phyloP scores from a whole-genome alignment of 92 coral and sea anemone species.

The Epizoanthus scotinus region DNA sequence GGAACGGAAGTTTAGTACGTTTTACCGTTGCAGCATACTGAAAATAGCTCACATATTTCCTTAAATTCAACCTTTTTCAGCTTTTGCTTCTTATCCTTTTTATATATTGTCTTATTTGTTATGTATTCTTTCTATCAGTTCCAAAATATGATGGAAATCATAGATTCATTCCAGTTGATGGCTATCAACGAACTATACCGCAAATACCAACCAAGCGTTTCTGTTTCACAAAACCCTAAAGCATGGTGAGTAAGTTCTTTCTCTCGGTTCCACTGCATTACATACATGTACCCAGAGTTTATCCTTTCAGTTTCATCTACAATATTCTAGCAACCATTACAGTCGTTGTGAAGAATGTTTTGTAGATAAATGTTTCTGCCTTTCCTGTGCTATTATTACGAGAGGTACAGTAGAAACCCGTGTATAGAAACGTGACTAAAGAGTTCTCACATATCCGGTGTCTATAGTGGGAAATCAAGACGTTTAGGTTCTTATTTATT shows the following conservation, averaged over 20 bases:
- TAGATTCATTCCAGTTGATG: constrained; percentile 95
- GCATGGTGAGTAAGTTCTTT: constrained; percentile 62
- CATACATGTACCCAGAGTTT: no score
- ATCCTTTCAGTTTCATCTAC: no score
- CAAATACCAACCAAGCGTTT: constrained; percentile 79
- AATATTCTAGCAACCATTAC: no score
- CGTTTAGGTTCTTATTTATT: no score
- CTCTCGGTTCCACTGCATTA: no score
- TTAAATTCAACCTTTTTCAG: not conserved
- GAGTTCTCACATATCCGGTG: no score
- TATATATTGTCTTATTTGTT: not conserved
- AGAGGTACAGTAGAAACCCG: no score
- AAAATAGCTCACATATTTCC: not conserved
- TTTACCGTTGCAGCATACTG: not conserved
- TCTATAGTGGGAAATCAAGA: no score
- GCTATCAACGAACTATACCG: constrained; percentile 76
- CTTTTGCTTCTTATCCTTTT: not conserved
- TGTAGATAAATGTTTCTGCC: no score
- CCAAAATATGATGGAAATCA: constrained; percentile 86
- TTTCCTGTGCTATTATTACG: no score
- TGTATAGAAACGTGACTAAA: no score
- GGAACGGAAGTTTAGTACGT: not conserved
- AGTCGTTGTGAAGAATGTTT: no score
- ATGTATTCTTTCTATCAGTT: constrained; percentile 54
- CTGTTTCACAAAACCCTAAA: constrained; percentile 52